A percentile compares a stretch with the other conserved stretches of the same genome.
phyloP scores from a whole-genome alignment of 2,888 invertebrate species.

The Siphonodentalium dalli region DNA sequence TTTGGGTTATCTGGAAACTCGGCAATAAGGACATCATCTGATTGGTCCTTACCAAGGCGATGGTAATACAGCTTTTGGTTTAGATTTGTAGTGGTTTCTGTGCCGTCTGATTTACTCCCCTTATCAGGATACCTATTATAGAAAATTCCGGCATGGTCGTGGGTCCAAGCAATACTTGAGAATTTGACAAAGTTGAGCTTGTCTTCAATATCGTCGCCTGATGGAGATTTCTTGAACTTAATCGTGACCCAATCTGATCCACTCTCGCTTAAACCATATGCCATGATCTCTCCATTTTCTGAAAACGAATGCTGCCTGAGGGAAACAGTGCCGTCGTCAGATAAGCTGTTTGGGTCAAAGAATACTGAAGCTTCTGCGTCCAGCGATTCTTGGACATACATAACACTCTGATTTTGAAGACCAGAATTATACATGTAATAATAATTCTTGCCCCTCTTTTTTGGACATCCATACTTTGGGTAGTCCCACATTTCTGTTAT shows the following conservation, averaged over 20 bases:
- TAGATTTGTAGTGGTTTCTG: conserved; percentile 82
- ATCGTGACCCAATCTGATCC: conserved; percentile 98
- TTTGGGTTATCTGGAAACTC: conserved; percentile 89
- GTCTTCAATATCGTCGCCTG: conserved; percentile 86
- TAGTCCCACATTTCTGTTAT: conserved; percentile 94
- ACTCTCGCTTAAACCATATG: conserved; percentile 89
- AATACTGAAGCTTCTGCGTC: conserved; percentile 79
- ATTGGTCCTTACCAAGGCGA: conserved; percentile 82
- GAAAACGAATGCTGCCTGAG: conserved; percentile 68
- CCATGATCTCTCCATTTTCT: conserved; percentile 87
- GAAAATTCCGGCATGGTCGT: conserved; percentile 93
- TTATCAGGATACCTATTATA: conserved; percentile 85
- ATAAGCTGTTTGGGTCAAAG: conserved; percentile 92
- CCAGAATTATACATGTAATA: conserved; percentile 94
- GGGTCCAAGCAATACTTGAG: conserved; percentile 90
- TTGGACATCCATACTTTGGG: conserved; percentile 91
- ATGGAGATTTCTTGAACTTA: conserved; percentile 64
- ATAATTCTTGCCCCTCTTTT: conserved; percentile 81
- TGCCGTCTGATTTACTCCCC: conserved; percentile 86
- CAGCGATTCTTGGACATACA: conserved; percentile 85
- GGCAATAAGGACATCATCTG: conserved; percentile 84
- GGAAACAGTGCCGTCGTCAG: conserved; percentile 74
- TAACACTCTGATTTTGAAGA: conserved; percentile 95
- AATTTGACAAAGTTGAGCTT: conserved; percentile 91
- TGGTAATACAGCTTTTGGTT: conserved; percentile 96